Evolutionary conservation across 92 coral and sea anemone species (phyloP).

Genomic region (Siderastrea siderea): DNA sequence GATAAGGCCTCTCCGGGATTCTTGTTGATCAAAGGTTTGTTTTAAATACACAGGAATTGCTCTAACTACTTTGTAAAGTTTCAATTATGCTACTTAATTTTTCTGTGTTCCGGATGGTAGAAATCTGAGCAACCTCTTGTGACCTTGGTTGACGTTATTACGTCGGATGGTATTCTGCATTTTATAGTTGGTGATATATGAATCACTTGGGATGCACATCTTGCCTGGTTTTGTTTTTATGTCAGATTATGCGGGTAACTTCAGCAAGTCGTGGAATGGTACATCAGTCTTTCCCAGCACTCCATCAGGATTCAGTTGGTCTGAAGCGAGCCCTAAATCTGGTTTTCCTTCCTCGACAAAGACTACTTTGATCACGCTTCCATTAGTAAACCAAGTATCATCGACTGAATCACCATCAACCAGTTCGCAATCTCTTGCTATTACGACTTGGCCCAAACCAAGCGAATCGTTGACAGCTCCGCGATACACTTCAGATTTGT

Average conservation of each 20-base stretch:
- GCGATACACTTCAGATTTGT: not conserved
- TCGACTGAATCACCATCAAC: not conserved
- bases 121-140: too few species aligned
- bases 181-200: too few species aligned
- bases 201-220: not conserved
- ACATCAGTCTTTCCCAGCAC: constrained; percentile 12
- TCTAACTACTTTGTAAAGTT: not conserved
- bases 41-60: not conserved
- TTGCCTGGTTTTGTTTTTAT: not conserved
- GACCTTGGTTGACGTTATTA: too few species aligned
- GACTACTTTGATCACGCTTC: too few species aligned
- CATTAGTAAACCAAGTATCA: not conserved
- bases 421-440: not conserved
- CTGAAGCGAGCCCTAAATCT: not conserved
- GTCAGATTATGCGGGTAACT: constrained; percentile 11
- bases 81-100: too few species aligned
- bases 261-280: constrained; percentile 14
- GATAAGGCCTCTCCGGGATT: constrained; percentile 10
- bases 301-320: constrained; percentile 17
- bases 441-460: not conserved
- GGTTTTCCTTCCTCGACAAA: not conserved
- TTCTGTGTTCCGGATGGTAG: too few species aligned
- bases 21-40: constrained; percentile 24
- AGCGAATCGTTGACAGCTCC: not conserved
- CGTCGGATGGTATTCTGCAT: too few species aligned